Evolutionary conservation across 2,113 vertebrate genomes (phyloP).

Genomic region (Clarias magur): DNA sequence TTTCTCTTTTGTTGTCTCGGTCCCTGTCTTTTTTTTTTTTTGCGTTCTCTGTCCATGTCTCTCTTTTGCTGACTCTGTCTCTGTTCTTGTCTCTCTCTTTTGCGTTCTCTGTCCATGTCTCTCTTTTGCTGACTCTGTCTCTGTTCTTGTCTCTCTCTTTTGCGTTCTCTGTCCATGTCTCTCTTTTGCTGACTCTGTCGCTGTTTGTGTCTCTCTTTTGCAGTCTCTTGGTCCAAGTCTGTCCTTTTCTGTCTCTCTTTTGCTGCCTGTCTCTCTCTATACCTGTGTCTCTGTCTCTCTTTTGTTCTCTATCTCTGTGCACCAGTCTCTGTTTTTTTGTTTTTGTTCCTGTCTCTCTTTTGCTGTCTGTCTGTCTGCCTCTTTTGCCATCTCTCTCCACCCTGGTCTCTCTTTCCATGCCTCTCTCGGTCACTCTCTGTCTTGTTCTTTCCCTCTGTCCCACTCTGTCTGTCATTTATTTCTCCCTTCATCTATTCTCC

Average conservation of each 20-base stretch:
- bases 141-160: background rate
- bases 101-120: slow-evolving; percentile 9
- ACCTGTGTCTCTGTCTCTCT: slow-evolving; percentile 14
- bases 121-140: background rate
- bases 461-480: background rate
- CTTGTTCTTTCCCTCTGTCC: background rate
- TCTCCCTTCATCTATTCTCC: background rate
- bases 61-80: slow-evolving; percentile 35
- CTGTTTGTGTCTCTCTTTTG: too few relatives aligned
- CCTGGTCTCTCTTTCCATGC: too few relatives aligned
- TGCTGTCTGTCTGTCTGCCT: background rate
- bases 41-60: slow-evolving; percentile 44
- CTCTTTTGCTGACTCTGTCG: background rate
- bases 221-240: background rate
- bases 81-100: slow-evolving; percentile 50
- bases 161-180: background rate
- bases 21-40: slow-evolving; percentile 41
- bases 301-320: background rate
- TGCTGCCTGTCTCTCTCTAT: slow-evolving; percentile 30
- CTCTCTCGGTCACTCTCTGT: too few relatives aligned
- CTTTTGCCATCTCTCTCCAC: background rate
- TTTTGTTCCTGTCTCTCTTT: background rate
- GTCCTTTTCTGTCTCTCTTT: background rate
- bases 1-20: too few relatives aligned
- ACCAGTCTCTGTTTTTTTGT: too few relatives aligned